Percentiles rank a stretch among this genome's conserved stretches.
Evolutionary conservation across 2,888 invertebrate genomes (phyloP).

Genomic region (Melolontha melolontha): DNA sequence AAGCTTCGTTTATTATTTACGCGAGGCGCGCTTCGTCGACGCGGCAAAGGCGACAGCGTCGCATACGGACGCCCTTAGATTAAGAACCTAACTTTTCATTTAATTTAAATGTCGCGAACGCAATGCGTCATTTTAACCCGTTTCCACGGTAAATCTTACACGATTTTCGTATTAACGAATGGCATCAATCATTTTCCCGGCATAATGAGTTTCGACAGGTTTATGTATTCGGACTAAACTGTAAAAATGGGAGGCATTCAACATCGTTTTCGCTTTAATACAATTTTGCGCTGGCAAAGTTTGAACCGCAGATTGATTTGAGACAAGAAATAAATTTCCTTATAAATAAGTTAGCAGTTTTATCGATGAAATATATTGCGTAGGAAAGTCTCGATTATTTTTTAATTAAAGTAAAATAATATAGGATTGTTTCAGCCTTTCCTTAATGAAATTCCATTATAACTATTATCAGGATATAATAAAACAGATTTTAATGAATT

Average conservation of each 20-base stretch:
- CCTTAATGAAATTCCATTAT: too few relatives aligned
- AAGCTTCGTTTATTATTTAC: constrained; percentile 47
- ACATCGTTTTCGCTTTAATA: too few relatives aligned
- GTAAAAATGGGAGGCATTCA: constrained; percentile 5
- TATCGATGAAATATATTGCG: too few relatives aligned
- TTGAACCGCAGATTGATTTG: too few relatives aligned
- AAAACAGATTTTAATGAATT: too few relatives aligned
- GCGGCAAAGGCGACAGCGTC: not conserved
- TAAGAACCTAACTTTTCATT: constrained; percentile 13
- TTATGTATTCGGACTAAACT: constrained; percentile 21
- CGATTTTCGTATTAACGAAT: constrained; percentile 28
- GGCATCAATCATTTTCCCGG: constrained; percentile 29
- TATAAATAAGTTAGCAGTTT: too few relatives aligned
- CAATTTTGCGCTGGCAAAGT: too few relatives aligned
- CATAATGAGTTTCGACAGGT: constrained; percentile 34
- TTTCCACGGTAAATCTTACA: constrained; percentile 23
- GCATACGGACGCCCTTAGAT: constrained; percentile 8
- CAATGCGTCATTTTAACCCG: constrained; percentile 26
- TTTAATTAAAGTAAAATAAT: too few relatives aligned
- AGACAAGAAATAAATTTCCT: too few relatives aligned
- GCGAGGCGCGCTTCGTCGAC: constrained; percentile 12
- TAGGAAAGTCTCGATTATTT: too few relatives aligned
- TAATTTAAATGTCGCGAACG: constrained; percentile 10
- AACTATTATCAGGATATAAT: too few relatives aligned
- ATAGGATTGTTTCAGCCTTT: too few relatives aligned